A percentile compares a stretch with the other conserved stretches of the same genome.
phyloP scores from a whole-genome alignment of 1,140 invertebrate species.

The Eriosoma lanigerum region DNA sequence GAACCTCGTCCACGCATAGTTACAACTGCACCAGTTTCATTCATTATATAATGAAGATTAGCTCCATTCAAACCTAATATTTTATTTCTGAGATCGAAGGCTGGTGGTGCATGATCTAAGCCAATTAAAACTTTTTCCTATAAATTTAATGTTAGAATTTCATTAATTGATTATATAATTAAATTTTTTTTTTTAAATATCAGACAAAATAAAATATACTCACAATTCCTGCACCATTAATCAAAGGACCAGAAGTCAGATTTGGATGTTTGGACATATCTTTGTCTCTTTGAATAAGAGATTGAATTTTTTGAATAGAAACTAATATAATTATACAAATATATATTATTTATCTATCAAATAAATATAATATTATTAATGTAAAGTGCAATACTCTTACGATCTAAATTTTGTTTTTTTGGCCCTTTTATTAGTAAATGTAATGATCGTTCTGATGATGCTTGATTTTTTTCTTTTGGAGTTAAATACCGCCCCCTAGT shows the following conservation, averaged over 20 bases:
- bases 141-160: conserved; percentile 50
- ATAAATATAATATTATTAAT: not conserved
- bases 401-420: conserved; percentile 64
- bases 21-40: conserved; percentile 74
- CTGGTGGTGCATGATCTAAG: conserved; percentile 73
- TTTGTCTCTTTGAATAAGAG: conserved; percentile 60
- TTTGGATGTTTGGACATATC: conserved; percentile 52
- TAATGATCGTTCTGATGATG: conserved; percentile 61
- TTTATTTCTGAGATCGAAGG: conserved; percentile 74
- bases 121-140: conserved; percentile 75
- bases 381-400: conserved; percentile 59
- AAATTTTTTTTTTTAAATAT: no score
- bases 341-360: conserved; percentile 22
- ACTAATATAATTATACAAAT: conserved; percentile 59
- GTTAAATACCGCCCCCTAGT: conserved; percentile 47
- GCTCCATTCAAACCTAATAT: conserved; percentile 71
- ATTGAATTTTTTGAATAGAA: conserved; percentile 66
- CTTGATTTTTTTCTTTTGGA: conserved; percentile 50
- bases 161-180: conserved; percentile 7
- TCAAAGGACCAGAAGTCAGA: conserved; percentile 31
- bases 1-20: conserved; percentile 72
- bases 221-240: conserved; percentile 34
- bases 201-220: no score
- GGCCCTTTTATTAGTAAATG: conserved; percentile 68
- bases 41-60: conserved; percentile 75